Evolutionary conservation across 92 coral and sea anemone species (phyloP), one percentile per base, ranked within the genome.

Genomic region (Zoanthus gigantus): DNA sequence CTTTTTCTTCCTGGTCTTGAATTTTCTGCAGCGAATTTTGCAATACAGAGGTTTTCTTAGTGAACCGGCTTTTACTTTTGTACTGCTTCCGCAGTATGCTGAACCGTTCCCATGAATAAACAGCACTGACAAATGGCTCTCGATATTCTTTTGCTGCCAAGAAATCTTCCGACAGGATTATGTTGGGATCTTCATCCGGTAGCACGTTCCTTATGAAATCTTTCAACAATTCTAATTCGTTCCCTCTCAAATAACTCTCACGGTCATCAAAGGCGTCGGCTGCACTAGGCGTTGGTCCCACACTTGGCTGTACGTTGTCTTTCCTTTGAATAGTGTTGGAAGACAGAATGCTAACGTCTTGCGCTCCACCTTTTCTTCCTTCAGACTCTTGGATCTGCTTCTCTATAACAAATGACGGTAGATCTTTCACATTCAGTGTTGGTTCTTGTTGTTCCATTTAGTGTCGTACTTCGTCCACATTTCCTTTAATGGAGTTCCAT

Each of bases 111-210:
- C 61, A 48, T 0, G 4, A 15, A 50, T 76, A 75, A n/a, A 75
- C 34, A 8, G 79, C 60, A 1, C 63, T 10, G 4, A 77, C 18
- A 16, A 77, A 77, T 3, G 61, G 67, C 10, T 48, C 82, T 12
- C 10, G 4, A 45, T 74, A 74, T 8, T 74, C 60, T 23, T 77
- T 77, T 29, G 82, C 66, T 77, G 67, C 67, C 44, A 77, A 53
- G n/a, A 53, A 52, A 13, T 53, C 82, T 9, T 54, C 82, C 18
- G 47, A 28, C 9, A 77, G 66, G 66, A 53, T 30, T 54, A 15
- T 77, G 67, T 7, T 12, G 47, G 18, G 18, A 14, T 77, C 82
- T 10, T 53, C 66, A 13, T 30, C 28, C 46, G 18, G 82, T 16
- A 77, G 23, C 17, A 54, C 34, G 9, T 77, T 77, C 4, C 12